Percentiles rank a stretch among this genome's conserved stretches.
Conservation (phyloP, 2,888 invertebrate genomes). For the Diaprepes abbreviatus region DNA sequence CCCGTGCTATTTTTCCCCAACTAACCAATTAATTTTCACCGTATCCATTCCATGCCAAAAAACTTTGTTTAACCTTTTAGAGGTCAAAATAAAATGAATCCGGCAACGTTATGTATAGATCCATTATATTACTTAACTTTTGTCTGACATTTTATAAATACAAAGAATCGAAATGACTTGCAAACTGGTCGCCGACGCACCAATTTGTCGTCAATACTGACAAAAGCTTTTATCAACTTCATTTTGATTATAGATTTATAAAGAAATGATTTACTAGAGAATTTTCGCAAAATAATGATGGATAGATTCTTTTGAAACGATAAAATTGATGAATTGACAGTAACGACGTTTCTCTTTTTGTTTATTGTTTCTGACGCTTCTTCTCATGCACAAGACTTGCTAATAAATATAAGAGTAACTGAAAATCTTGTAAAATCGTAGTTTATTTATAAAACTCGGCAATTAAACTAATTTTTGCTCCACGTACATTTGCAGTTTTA, state of each 20-base stretch:
- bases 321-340: too few species aligned
- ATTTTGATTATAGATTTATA: not conserved
- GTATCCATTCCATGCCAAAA: too few species aligned
- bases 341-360: too few species aligned
- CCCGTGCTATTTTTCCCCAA: too few species aligned
- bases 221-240: constrained; percentile 7
- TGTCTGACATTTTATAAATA: constrained; percentile 15
- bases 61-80: not conserved
- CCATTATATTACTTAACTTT: constrained; percentile 24
- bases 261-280: not conserved
- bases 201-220: constrained; percentile 12
- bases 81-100: constrained; percentile 4
- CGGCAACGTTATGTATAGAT: constrained; percentile 19
- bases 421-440: too few species aligned
- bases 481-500: too few species aligned
- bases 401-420: too few species aligned
- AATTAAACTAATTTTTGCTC: too few species aligned
- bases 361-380: too few species aligned
- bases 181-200: constrained; percentile 4
- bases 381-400: too few species aligned
- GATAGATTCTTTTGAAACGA: too few species aligned
- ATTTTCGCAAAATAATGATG: not conserved
- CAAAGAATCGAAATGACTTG: constrained; percentile 8
- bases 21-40: not conserved
- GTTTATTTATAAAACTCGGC: too few species aligned